A percentile compares a stretch with the other conserved stretches of the same genome.
phyloP scores from a whole-genome alignment of 2,113 vertebrate species.

The Cynoglossus semilaevis region DNA sequence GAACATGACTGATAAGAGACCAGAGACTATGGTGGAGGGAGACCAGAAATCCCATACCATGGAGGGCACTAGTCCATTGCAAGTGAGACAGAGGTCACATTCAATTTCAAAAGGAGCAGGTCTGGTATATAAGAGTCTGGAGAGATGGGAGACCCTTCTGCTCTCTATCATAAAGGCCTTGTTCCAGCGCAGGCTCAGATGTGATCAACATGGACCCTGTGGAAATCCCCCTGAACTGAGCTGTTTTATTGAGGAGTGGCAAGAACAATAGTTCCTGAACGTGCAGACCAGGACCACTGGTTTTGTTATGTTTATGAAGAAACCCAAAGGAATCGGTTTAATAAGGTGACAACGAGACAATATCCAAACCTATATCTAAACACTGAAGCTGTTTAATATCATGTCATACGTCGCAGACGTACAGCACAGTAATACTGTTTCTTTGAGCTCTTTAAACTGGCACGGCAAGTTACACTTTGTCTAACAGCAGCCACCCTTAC shows the following conservation, averaged over 20 bases:
- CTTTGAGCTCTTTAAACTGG: not conserved
- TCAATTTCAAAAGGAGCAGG: slow-evolving; percentile 74
- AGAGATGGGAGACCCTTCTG: slow-evolving; percentile 65
- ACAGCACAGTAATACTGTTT: not conserved
- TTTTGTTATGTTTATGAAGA: slow-evolving; percentile 27
- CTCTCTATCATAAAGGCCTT: slow-evolving; percentile 66
- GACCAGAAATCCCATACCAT: slow-evolving; percentile 67
- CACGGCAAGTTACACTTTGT: not conserved
- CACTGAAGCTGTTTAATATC: slow-evolving; percentile 4
- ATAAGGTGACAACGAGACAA: slow-evolving; percentile 8
- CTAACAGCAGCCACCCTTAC: not conserved
- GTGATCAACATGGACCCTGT: slow-evolving; percentile 72
- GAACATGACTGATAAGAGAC: slow-evolving; percentile 63
- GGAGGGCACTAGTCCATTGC: slow-evolving; percentile 71
- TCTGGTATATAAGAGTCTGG: slow-evolving; percentile 72
- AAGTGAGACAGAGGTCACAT: slow-evolving; percentile 73
- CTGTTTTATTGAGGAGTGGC: slow-evolving; percentile 53
- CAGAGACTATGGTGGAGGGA: slow-evolving; percentile 35
- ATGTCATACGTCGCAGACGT: not conserved
- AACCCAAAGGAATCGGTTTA: slow-evolving; percentile 36
- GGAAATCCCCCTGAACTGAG: slow-evolving; percentile 61
- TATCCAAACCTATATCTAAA: slow-evolving; percentile 1
- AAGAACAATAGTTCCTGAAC: slow-evolving; percentile 49
- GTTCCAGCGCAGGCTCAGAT: slow-evolving; percentile 61
- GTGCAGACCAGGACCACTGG: slow-evolving; percentile 27